Conservation (phyloP, 2,888 invertebrate species). For the Drosophila kanekoi region DNA sequence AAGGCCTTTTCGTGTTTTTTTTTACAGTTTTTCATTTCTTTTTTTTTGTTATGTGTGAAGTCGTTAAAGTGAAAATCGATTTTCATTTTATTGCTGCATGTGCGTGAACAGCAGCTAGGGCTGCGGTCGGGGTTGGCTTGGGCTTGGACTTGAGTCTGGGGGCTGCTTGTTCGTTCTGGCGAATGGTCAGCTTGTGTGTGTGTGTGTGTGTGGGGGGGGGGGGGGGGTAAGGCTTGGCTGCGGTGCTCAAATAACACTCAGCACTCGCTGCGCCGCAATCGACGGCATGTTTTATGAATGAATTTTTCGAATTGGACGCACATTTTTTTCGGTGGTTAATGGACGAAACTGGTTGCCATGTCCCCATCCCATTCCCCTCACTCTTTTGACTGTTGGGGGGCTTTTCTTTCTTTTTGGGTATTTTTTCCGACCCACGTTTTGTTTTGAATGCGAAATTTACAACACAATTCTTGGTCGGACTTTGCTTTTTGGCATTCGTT, state of each 20-base stretch:
- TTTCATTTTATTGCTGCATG: constrained; percentile 74
- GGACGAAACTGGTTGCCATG: constrained; percentile 56
- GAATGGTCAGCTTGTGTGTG: constrained; percentile 31
- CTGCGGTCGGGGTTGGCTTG: constrained; percentile 2
- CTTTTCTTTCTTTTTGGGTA: constrained; percentile 5
- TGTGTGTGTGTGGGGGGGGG: not conserved
- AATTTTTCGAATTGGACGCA: constrained; percentile 76
- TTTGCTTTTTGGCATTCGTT: constrained; percentile 39
- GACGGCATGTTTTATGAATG: constrained; percentile 80
- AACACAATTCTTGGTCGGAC: constrained; percentile 36
- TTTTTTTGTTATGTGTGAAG: constrained; percentile 68
- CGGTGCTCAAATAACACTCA: constrained; percentile 44
- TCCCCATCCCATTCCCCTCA: not conserved
- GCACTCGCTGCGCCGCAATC: constrained; percentile 61
- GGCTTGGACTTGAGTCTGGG: constrained; percentile 23
- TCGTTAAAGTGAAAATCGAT: constrained; percentile 82
- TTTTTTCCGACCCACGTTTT: constrained; percentile 27
- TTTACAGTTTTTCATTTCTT: constrained; percentile 18
- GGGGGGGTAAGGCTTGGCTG: not conserved
- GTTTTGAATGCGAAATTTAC: constrained; percentile 48
- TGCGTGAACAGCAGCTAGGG: constrained; percentile 48
- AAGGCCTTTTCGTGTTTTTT: constrained; percentile 55
- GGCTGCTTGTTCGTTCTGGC: constrained; percentile 21
- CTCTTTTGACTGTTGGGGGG: constrained; percentile 24
- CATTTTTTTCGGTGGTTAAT: constrained; percentile 69